phyloP scores from a whole-genome alignment of 2,888 invertebrate species.

The Adela reaumurella region DNA sequence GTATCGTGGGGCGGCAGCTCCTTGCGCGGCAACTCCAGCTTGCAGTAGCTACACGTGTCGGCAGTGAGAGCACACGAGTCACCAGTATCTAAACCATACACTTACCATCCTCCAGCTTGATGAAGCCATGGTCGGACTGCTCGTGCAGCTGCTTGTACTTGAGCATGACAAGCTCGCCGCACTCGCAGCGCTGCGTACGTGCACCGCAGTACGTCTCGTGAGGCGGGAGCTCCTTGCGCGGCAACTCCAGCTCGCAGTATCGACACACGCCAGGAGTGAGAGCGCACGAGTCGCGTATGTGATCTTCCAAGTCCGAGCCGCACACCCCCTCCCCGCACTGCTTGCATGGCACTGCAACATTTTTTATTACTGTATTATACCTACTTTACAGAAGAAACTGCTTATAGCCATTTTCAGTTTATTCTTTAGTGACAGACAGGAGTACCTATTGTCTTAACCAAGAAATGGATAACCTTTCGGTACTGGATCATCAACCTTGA shows the following conservation, averaged over 20 bases:
- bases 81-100: no score
- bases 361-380: not conserved
- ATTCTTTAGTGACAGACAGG: no score
- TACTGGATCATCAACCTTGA: no score
- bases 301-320: slow-evolving; percentile 44
- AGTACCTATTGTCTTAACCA: no score
- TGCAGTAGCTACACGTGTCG: slow-evolving; percentile 63
- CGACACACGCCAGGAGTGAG: slow-evolving; percentile 58
- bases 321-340: slow-evolving; percentile 46
- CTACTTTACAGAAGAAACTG: no score
- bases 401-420: not conserved
- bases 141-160: slow-evolving; percentile 62
- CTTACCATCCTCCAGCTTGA: slow-evolving; percentile 59
- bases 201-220: slow-evolving; percentile 70
- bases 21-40: slow-evolving; percentile 58
- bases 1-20: slow-evolving; percentile 61
- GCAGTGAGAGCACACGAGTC: slow-evolving; percentile 54
- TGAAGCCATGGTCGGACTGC: slow-evolving; percentile 64
- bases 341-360: slow-evolving; percentile 35
- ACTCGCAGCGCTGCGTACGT: slow-evolving; percentile 66
- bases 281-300: slow-evolving; percentile 51
- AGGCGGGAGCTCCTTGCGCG: slow-evolving; percentile 53
- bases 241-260: slow-evolving; percentile 64
- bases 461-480: no score
- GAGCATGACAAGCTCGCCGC: slow-evolving; percentile 66